Evolutionary conservation across 2,888 invertebrate genomes (phyloP).

Genomic region (Agapostemon virescens): DNA sequence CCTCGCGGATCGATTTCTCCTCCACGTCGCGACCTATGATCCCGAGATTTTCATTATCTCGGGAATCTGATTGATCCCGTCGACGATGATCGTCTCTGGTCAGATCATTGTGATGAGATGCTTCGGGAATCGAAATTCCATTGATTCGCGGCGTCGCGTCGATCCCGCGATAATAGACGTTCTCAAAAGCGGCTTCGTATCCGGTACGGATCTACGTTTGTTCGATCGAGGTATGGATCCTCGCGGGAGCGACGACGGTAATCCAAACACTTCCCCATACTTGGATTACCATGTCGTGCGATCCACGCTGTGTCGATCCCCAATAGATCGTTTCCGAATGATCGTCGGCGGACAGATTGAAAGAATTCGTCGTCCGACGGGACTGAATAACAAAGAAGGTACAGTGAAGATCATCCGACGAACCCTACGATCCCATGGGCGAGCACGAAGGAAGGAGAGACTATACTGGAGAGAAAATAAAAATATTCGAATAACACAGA

Average conservation of each 20-base stretch:
- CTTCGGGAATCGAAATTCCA: not conserved
- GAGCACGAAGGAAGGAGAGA: slow-evolving; percentile 5
- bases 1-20: not conserved
- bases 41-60: not conserved
- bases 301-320: not conserved
- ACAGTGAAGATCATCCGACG: not conserved
- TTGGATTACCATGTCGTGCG: slow-evolving; percentile 67
- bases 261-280: slow-evolving; percentile 77
- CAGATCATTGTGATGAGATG: not conserved
- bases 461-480: not conserved
- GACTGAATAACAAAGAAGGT: no score
- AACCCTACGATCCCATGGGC: not conserved
- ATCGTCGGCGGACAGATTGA: no score
- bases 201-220: not conserved
- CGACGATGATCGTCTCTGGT: not conserved
- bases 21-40: no score
- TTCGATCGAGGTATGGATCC: slow-evolving; percentile 4
- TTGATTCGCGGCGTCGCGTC: not conserved
- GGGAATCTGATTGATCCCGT: not conserved
- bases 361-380: no score
- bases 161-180: slow-evolving; percentile 8
- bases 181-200: slow-evolving; percentile 32
- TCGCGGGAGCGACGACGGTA: slow-evolving; percentile 49
- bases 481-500: not conserved
- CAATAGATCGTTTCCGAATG: not conserved